Conservation (phyloP, 2,113 vertebrate species). For the Catagonus wagneri region DNA sequence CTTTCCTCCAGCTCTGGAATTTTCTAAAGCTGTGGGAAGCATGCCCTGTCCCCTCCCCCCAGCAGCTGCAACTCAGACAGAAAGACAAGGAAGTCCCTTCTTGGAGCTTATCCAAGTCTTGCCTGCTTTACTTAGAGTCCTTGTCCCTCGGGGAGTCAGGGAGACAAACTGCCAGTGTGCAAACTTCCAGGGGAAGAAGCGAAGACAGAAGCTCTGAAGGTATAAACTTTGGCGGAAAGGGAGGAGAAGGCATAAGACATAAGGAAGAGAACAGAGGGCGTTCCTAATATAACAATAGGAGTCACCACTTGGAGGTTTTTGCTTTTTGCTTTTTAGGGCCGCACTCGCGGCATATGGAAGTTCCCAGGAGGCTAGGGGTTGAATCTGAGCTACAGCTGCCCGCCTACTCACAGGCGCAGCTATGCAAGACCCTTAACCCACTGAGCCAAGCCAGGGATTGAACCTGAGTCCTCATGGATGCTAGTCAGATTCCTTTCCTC, state of each 20-base stretch:
- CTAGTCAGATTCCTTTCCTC: too few species aligned
- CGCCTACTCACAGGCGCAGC: too few species aligned
- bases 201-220: not conserved
- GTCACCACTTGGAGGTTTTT: not conserved
- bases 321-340: too few species aligned
- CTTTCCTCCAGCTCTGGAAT: not conserved
- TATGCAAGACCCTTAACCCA: too few species aligned
- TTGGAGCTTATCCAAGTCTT: conserved; percentile 51
- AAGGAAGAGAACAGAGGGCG: too few species aligned
- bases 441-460: too few species aligned
- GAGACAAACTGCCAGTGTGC: not conserved
- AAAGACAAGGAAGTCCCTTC: conserved; percentile 60
- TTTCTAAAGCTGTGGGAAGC: not conserved
- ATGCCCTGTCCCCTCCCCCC: not conserved
- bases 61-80: not conserved
- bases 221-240: not conserved
- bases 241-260: too few species aligned
- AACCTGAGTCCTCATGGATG: too few species aligned
- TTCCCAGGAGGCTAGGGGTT: too few species aligned
- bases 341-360: too few species aligned
- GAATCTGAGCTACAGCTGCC: too few species aligned
- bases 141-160: not conserved
- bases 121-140: not conserved
- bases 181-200: not conserved
- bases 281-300: not conserved